phyloP scores from a whole-genome alignment of 2,888 invertebrate species.

The Athalia circularis region DNA sequence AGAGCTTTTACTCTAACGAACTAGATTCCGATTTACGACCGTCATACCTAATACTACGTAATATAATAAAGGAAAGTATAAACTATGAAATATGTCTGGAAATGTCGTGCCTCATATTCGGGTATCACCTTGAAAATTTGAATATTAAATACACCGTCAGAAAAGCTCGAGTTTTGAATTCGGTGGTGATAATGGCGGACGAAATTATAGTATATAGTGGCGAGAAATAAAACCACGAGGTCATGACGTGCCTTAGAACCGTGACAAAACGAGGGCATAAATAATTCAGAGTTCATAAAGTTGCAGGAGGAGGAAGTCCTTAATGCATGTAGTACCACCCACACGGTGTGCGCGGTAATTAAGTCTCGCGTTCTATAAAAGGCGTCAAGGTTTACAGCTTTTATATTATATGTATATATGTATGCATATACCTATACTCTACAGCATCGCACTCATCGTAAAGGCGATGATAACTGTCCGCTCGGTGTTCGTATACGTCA shows the following conservation, averaged over 20 bases:
- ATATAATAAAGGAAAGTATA: neutral
- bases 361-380: conserved; percentile 50
- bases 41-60: neutral
- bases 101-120: too few species aligned
- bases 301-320: conserved; percentile 40
- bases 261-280: conserved; percentile 52
- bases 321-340: conserved; percentile 38
- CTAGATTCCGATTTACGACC: conserved; percentile 10
- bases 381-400: conserved; percentile 52
- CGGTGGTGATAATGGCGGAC: conserved; percentile 8
- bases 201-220: conserved; percentile 9
- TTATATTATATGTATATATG: conserved; percentile 44
- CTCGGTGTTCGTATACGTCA: conserved; percentile 2
- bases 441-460: conserved; percentile 29
- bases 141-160: neutral
- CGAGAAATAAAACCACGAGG: conserved; percentile 26
- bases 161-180: conserved; percentile 11
- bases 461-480: conserved; percentile 46
- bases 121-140: neutral
- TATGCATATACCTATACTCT: neutral
- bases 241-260: conserved; percentile 46
- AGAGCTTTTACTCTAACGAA: conserved; percentile 21
- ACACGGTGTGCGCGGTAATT: conserved; percentile 52
- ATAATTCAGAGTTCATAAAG: conserved; percentile 47
- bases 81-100: too few species aligned